Evolutionary conservation across 2,113 vertebrate genomes (phyloP).

Genomic region (Corythoichthys haematopterus): DNA sequence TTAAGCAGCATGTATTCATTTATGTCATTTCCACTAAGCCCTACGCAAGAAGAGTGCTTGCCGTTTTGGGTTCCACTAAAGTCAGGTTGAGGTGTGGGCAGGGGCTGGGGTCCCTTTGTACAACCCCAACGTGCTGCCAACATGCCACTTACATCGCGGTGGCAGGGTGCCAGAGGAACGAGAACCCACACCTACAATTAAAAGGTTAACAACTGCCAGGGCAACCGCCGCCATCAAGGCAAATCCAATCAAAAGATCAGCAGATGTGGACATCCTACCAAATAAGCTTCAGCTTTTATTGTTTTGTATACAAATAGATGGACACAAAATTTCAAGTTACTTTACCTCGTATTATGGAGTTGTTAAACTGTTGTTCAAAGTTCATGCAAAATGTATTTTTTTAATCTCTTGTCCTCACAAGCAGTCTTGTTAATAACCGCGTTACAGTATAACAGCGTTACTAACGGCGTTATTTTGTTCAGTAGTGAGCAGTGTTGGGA

Average conservation of each 20-base stretch:
- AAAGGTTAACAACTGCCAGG: conserved; percentile 83
- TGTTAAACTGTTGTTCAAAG: too few relatives aligned
- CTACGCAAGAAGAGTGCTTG: conserved; percentile 80
- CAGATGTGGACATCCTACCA: too few relatives aligned
- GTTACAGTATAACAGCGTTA: too few relatives aligned
- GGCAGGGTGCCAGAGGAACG: conserved; percentile 80
- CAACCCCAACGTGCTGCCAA: conserved; percentile 52
- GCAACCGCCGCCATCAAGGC: conserved; percentile 68
- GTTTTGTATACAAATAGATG: too few relatives aligned
- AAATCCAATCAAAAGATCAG: background rate
- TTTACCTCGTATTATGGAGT: too few relatives aligned
- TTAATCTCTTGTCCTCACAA: too few relatives aligned
- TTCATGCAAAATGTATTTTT: too few relatives aligned
- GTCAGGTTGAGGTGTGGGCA: conserved; percentile 13
- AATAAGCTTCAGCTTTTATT: too few relatives aligned
- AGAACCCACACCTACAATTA: conserved; percentile 83
- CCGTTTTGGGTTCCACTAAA: conserved; percentile 70
- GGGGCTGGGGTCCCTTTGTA: conserved; percentile 52
- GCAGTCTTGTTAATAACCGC: too few relatives aligned
- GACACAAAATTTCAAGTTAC: too few relatives aligned
- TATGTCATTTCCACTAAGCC: conserved; percentile 99
- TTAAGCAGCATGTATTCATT: conserved; percentile 99
- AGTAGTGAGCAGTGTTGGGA: too few relatives aligned
- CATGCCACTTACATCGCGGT: conserved; percentile 62
- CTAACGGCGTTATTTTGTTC: too few relatives aligned